Percentiles rank a stretch among this genome's conserved stretches.
Conservation (phyloP, 64 coral and sea anemone genomes). For the Montipora capricornis region DNA sequence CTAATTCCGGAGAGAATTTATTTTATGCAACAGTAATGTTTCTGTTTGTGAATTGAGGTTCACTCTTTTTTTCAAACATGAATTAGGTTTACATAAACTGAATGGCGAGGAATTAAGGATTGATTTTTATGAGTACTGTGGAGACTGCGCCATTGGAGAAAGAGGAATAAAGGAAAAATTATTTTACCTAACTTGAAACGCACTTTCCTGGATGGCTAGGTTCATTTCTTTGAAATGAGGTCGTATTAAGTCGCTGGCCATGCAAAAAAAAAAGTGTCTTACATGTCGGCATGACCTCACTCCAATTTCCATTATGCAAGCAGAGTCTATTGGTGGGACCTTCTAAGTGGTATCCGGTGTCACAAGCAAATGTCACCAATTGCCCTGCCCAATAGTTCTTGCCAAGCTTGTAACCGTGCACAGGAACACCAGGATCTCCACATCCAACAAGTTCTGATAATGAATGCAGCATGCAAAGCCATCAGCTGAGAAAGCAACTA, state of each 20-base stretch:
- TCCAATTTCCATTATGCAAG: constrained; percentile 66
- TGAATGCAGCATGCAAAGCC: not conserved
- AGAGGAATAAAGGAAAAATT: too few species aligned
- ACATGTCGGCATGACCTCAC: constrained; percentile 62
- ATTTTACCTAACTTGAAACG: not conserved
- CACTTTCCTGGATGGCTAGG: not conserved
- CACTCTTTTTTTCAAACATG: too few species aligned
- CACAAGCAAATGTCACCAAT: constrained; percentile 67
- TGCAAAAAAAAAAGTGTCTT: not conserved
- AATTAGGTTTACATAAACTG: too few species aligned
- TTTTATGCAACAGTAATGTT: too few species aligned
- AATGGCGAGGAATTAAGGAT: too few species aligned
- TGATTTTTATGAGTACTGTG: too few species aligned
- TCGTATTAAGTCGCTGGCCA: not conserved
- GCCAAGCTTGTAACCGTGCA: constrained; percentile 62
- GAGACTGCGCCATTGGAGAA: too few species aligned
- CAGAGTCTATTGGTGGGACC: constrained; percentile 68
- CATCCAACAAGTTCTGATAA: constrained; percentile 56
- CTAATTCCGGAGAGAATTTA: too few species aligned
- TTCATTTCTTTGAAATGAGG: not conserved
- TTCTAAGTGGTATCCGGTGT: constrained; percentile 75
- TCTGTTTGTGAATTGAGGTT: too few species aligned
- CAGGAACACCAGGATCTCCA: constrained; percentile 56
- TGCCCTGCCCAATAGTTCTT: constrained; percentile 67
- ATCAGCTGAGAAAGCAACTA: not conserved